Base-by-base conservation (phyloP, 1,140 invertebrate genomes). In the Nebria ingens region DNA sequence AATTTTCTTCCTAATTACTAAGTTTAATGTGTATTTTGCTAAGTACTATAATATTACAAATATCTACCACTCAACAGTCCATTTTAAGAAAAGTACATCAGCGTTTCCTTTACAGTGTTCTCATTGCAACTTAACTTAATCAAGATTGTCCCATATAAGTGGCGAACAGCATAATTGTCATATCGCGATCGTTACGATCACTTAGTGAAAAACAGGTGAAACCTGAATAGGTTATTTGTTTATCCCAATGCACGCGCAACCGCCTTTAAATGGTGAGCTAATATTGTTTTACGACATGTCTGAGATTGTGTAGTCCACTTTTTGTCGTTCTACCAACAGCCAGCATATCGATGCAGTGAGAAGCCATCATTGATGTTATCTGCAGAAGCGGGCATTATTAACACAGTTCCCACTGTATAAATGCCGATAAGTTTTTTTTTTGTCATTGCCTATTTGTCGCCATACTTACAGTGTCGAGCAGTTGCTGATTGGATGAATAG, bases 341-440 rank as follows among this genome's bases (percentile, higher is more conserved):
- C 9, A 45, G 15, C 17, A 45, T 11, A 45, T 6, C 40, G 6
- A 12, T 45, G 17, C 25, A 45, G 40, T 17, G 4, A 11, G 40
- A 4, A 11, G 40, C 9, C 6, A 45, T 45, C 40, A 6, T 6
- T 9, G 40, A 45, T 45, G 40, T 45, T 45, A 45, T 45, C 40
- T 9, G 6, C 40, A 45, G 40, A 45, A 45, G 40, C 40, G 17
- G 9, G 40, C 40, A 45, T 45, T 45, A 45, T 45, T 45, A 45
- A 45, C 40, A 45, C 40, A 45, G 17, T 11, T 45, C 40, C 15
- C 3, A 11, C 17, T 17, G 40, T 45, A 12, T 4, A 45, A 45
- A 45, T 17, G 17, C 9, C 40, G 17, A 45, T 29, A 6, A 13
- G 4, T 29, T 29, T 29, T 29, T 29, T 4, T n/a, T n/a, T n/a